Evolutionary conservation across 1,140 invertebrate species (phyloP).

Genomic region (Eciton burchellii): DNA sequence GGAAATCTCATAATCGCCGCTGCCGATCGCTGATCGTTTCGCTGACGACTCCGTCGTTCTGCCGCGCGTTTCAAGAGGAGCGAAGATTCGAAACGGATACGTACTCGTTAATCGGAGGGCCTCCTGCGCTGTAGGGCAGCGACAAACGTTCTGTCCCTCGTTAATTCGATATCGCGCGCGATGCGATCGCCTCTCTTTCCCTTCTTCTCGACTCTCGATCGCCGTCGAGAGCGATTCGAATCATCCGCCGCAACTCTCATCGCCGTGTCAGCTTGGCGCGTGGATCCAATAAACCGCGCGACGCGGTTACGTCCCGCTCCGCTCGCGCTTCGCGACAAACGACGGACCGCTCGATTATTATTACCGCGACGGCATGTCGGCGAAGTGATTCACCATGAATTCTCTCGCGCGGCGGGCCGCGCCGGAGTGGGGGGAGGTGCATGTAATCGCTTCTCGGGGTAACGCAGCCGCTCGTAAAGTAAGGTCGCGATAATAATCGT

Average conservation of each 20-base stretch:
- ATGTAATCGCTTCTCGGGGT: conserved; percentile 18
- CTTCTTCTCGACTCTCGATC: conserved; percentile 52
- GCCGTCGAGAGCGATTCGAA: conserved; percentile 66
- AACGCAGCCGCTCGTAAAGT: conserved; percentile 48
- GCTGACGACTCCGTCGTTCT: background rate
- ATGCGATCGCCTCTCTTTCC: conserved; percentile 53
- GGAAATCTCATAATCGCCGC: conserved; percentile 6
- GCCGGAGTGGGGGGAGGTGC: background rate
- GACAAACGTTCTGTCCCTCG: too few relatives aligned
- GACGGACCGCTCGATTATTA: conserved; percentile 24
- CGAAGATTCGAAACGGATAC: conserved; percentile 39
- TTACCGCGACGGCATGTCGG: conserved; percentile 9
- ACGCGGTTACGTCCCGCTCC: too few relatives aligned
- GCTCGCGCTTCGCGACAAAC: background rate
- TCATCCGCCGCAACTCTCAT: conserved; percentile 67
- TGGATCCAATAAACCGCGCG: conserved; percentile 10
- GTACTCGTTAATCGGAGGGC: conserved; percentile 46
- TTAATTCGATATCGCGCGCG: conserved; percentile 16
- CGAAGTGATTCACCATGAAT: background rate
- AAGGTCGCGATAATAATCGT: conserved; percentile 66
- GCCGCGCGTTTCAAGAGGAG: conserved; percentile 12
- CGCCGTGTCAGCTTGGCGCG: conserved; percentile 44
- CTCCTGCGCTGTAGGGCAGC: too few relatives aligned
- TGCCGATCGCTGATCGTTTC: background rate
- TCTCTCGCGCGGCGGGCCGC: background rate